phyloP scores from a whole-genome alignment of 2,888 invertebrate species.

The Netelia virgata region DNA sequence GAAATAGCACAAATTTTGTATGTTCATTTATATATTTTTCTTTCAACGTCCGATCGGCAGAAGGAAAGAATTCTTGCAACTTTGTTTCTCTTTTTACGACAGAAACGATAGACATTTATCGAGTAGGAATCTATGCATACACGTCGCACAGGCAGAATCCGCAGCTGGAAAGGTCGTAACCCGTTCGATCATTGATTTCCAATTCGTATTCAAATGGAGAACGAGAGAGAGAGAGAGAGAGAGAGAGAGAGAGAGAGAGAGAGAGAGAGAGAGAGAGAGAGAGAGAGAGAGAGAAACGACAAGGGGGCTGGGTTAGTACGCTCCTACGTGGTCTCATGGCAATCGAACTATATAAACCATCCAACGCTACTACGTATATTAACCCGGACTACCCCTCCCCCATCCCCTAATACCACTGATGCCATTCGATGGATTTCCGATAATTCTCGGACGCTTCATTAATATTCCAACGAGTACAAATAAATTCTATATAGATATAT shows the following conservation, averaged over 20 bases:
- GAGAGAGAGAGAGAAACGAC: constrained; percentile 9
- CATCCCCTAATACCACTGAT: background rate
- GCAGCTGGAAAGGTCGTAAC: constrained; percentile 37
- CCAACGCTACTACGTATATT: background rate
- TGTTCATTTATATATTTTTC: background rate
- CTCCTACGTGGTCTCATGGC: constrained; percentile 11
- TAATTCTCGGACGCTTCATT: constrained; percentile 59
- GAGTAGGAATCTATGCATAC: background rate
- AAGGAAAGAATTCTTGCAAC: background rate
- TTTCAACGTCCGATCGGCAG: background rate
- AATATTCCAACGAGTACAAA: constrained; percentile 49
- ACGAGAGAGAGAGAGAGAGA: constrained; percentile 20
- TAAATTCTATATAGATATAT: background rate
- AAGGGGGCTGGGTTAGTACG: background rate
- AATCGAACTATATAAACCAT: background rate
- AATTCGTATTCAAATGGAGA: constrained; percentile 61
- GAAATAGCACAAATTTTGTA: too few species aligned
- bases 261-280: constrained; percentile 1
- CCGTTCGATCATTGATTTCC: constrained; percentile 54
- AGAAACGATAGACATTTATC: background rate
- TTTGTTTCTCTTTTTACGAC: background rate
- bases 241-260: background rate
- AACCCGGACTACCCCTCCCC: background rate
- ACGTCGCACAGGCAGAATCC: background rate
- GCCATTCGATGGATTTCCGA: constrained; percentile 62